phyloP scores from a whole-genome alignment of 1,140 invertebrate species.

The Condylostylus longicornis region DNA sequence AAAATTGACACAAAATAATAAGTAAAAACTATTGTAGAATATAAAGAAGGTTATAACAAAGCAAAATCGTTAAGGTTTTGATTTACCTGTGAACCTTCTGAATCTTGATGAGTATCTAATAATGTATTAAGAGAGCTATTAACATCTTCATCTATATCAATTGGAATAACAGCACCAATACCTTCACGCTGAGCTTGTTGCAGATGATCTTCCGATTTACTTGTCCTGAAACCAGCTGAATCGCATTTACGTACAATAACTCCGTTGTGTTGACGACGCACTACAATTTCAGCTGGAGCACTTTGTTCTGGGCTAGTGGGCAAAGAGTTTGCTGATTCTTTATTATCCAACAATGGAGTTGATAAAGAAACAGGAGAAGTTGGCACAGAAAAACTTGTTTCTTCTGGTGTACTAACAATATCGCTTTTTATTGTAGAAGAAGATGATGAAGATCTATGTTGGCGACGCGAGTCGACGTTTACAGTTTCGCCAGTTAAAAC shows the following conservation, averaged over 20 bases:
- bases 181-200: slow-evolving; percentile 40
- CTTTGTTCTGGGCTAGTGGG: slow-evolving; percentile 60
- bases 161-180: slow-evolving; percentile 53
- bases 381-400: slow-evolving; percentile 30
- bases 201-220: slow-evolving; percentile 71
- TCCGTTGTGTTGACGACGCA: slow-evolving; percentile 18
- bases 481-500: background rate
- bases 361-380: slow-evolving; percentile 29
- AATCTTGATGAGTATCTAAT: slow-evolving; percentile 63
- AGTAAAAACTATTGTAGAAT: background rate
- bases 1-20: no score
- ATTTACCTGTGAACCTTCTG: slow-evolving; percentile 35
- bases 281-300: slow-evolving; percentile 36
- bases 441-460: slow-evolving; percentile 16
- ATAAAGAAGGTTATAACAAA: no score
- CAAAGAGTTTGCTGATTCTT: slow-evolving; percentile 47
- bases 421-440: slow-evolving; percentile 28
- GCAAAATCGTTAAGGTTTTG: no score
- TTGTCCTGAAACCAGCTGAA: slow-evolving; percentile 48
- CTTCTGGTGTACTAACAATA: slow-evolving; percentile 19
- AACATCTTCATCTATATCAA: slow-evolving; percentile 84
- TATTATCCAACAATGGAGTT: slow-evolving; percentile 22
- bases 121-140: slow-evolving; percentile 83
- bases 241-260: slow-evolving; percentile 28
- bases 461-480: slow-evolving; percentile 7